phyloP scores from a whole-genome alignment of 2,888 invertebrate genomes.

The Drosophila recens region DNA sequence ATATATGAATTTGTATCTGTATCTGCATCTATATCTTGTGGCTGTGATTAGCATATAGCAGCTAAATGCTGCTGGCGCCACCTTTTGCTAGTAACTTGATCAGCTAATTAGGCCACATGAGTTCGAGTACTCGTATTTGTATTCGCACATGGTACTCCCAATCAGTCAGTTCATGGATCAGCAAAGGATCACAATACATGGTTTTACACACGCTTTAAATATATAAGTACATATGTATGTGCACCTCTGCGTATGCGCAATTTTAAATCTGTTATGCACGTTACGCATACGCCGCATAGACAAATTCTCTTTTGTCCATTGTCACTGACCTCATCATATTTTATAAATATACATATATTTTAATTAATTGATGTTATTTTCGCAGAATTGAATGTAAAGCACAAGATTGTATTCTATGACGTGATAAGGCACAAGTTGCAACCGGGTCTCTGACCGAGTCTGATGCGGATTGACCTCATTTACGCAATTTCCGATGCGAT shows the following conservation, averaged over 20 bases:
- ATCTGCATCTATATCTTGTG: slow-evolving; percentile 18
- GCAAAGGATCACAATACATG: background rate
- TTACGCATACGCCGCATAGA: slow-evolving; percentile 52
- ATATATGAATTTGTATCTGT: slow-evolving; percentile 7
- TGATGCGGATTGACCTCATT: slow-evolving; percentile 62
- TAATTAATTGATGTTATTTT: slow-evolving; percentile 18
- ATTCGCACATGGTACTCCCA: background rate
- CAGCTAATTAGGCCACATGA: slow-evolving; percentile 10
- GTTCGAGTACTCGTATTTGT: background rate
- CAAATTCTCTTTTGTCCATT: background rate
- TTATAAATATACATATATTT: background rate
- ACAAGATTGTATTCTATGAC: background rate
- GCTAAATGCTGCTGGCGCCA: slow-evolving; percentile 51
- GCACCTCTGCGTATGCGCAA: slow-evolving; percentile 41
- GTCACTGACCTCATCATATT: slow-evolving; percentile 36
- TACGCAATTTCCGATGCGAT: slow-evolving; percentile 82
- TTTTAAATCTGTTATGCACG: background rate
- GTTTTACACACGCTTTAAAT: too few species aligned
- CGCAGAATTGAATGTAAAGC: slow-evolving; percentile 29
- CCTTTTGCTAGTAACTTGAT: slow-evolving; percentile 7
- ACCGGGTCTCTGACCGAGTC: slow-evolving; percentile 6
- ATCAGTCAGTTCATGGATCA: background rate
- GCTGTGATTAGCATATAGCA: slow-evolving; percentile 43
- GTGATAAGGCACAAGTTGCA: slow-evolving; percentile 32
- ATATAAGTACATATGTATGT: background rate